A percentile compares a stretch with the other conserved stretches of the same genome.
Evolutionary conservation across 2,113 vertebrate genomes (phyloP).

Genomic region (Myotis yumanensis): DNA sequence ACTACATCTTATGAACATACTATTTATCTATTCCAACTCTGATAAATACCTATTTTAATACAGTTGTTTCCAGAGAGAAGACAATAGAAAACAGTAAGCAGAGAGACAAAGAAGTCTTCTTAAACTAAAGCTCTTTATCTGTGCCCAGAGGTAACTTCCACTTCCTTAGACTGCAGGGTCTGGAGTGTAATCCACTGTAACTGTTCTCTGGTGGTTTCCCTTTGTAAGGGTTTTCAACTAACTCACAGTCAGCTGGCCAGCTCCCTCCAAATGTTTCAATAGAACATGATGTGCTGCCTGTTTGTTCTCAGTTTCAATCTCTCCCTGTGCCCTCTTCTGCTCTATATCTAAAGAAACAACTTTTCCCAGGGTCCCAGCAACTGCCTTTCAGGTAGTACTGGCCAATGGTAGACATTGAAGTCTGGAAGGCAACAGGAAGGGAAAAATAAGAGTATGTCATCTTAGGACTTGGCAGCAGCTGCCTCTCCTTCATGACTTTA

Average conservation of each 20-base stretch:
- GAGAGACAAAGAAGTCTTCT: neutral
- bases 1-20: neutral
- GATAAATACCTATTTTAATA: neutral
- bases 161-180: neutral
- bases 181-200: neutral
- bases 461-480: neutral
- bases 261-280: neutral
- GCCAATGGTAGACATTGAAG: neutral
- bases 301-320: neutral
- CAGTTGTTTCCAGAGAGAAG: neutral
- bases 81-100: neutral
- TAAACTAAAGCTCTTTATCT: neutral
- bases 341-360: neutral
- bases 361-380: neutral
- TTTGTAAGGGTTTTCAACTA: neutral
- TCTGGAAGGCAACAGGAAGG: neutral
- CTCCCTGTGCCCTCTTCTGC: neutral
- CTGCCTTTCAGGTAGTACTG: neutral
- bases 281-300: fast-evolving
- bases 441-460: neutral
- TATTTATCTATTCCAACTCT: conserved; percentile 9
- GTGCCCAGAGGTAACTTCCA: neutral
- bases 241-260: neutral
- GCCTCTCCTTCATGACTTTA: neutral
- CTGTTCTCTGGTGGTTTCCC: neutral